These are phyloP conservation scores for Hippocampus guttulatus DNA, from an alignment of 2,113 vertebrate species.

Conservation along the genomic window DNA sequence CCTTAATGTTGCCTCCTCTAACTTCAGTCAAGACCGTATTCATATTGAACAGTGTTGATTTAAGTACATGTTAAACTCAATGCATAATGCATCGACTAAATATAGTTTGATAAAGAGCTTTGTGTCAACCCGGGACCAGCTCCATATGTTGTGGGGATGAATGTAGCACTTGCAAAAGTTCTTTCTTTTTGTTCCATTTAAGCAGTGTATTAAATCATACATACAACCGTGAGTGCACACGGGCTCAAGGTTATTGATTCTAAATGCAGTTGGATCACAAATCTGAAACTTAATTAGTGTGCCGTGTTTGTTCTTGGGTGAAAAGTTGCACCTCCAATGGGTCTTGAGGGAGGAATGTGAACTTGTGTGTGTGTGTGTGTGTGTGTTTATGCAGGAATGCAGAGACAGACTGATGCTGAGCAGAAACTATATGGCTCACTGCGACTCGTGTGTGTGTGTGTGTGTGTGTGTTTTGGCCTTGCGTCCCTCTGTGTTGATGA, in stretches of 20 bases:
- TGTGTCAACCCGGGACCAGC: conserved; percentile 57
- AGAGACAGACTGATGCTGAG: conserved; percentile 48
- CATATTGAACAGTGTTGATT: conserved; percentile 67
- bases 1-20: conserved; percentile 52
- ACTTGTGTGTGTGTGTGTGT: conserved; percentile 35
- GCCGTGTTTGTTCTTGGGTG: conserved; percentile 58
- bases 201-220: conserved; percentile 69
- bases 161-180: conserved; percentile 66
- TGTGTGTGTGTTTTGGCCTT: conserved; percentile 54
- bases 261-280: conserved; percentile 71
- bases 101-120: conserved; percentile 74
- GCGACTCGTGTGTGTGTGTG: conserved; percentile 6
- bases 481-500: conserved; percentile 83
- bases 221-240: conserved; percentile 51
- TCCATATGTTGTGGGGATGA: conserved; percentile 68
- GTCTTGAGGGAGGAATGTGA: conserved; percentile 53
- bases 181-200: conserved; percentile 70
- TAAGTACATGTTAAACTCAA: conserved; percentile 67
- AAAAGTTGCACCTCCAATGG: conserved; percentile 59
- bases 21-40: conserved; percentile 60
- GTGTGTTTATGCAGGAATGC: conserved; percentile 18
- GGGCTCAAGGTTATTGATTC: conserved; percentile 68
- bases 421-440: conserved; percentile 32
- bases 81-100: conserved; percentile 69
- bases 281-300: conserved; percentile 72